Conservation (phyloP, 2,888 invertebrate species). For the Synergus itoensis region DNA sequence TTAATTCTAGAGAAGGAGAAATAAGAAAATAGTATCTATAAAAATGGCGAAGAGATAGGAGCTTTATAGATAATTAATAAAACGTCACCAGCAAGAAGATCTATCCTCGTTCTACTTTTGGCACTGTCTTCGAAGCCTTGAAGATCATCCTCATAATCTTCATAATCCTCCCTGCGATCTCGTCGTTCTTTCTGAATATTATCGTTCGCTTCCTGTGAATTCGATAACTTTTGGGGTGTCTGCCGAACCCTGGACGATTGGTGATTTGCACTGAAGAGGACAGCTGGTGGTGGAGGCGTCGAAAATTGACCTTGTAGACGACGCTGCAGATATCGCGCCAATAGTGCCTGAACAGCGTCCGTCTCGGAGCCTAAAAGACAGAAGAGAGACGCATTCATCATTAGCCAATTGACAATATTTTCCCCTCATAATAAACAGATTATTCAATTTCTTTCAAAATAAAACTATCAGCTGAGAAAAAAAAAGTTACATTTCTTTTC, state of each 20-base stretch:
- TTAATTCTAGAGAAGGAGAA: no score
- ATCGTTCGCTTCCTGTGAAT: conserved; percentile 53
- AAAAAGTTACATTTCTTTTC: background rate
- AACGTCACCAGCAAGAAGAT: conserved; percentile 65
- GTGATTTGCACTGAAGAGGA: conserved; percentile 65
- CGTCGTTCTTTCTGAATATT: conserved; percentile 54
- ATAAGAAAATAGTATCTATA: no score
- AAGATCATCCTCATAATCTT: conserved; percentile 71
- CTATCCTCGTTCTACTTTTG: conserved; percentile 69
- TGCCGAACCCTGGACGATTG: conserved; percentile 60
- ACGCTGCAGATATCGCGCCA: conserved; percentile 70
- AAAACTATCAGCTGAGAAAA: conserved; percentile 2
- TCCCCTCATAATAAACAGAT: conserved; percentile 24
- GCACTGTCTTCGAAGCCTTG: conserved; percentile 71
- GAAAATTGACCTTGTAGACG: conserved; percentile 69
- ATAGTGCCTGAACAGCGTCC: conserved; percentile 69
- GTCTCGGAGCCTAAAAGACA: conserved; percentile 69
- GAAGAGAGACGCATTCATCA: conserved; percentile 63
- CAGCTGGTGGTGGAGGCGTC: conserved; percentile 69
- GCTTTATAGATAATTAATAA: background rate
- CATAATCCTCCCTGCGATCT: conserved; percentile 64
- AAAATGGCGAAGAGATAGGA: no score
- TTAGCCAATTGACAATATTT: conserved; percentile 59
- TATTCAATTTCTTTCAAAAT: conserved; percentile 9
- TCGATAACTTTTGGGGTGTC: conserved; percentile 43